Conservation (phyloP, 2,113 vertebrate species). For the Todiramphus saurophagus region DNA sequence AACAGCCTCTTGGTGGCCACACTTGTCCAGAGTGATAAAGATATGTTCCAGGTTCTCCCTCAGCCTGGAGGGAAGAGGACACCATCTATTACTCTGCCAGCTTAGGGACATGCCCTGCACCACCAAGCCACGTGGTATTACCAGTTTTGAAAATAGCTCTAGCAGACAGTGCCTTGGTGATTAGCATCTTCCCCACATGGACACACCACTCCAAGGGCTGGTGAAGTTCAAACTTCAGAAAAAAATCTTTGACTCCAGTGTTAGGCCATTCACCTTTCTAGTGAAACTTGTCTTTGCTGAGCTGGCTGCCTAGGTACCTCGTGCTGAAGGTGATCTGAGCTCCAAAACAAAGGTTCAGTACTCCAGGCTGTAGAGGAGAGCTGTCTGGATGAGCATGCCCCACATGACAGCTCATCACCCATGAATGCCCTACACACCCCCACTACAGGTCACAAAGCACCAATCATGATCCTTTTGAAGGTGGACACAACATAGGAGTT, state of each 20-base stretch:
- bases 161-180: not conserved
- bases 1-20: not conserved
- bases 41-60: not conserved
- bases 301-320: not conserved
- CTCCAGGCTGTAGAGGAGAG: not conserved
- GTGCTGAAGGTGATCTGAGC: not conserved
- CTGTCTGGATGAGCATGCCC: not conserved
- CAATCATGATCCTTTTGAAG: not conserved
- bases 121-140: not conserved
- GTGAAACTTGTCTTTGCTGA: accelerated
- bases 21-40: not conserved
- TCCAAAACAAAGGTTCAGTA: not conserved
- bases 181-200: not conserved
- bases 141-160: not conserved
- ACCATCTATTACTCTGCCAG: not conserved
- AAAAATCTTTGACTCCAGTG: not conserved
- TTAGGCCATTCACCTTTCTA: not conserved
- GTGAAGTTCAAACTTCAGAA: not conserved
- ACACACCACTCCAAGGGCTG: not conserved
- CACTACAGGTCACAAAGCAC: not conserved
- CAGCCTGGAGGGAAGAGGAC: not conserved
- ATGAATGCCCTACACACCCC: not conserved
- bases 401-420: not conserved
- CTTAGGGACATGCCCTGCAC: not conserved
- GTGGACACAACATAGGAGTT: not conserved